Conservation (phyloP, 2,888 invertebrate species). For the Plebejus melissa region DNA sequence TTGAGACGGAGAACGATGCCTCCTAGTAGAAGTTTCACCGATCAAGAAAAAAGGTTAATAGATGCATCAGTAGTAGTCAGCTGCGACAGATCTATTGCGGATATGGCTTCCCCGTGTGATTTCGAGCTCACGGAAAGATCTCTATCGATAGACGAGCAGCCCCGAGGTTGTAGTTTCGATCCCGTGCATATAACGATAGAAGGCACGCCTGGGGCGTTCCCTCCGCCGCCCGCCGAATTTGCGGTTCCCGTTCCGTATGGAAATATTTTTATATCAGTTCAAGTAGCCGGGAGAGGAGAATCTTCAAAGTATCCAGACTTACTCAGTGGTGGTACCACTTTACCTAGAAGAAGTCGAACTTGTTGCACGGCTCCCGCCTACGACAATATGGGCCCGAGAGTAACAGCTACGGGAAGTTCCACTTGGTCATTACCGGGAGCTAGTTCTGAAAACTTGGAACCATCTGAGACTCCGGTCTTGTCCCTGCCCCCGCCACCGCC, state of each 20-base stretch:
- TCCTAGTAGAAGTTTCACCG: slow-evolving; percentile 85
- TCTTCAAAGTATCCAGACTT: slow-evolving; percentile 86
- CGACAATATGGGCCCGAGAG: slow-evolving; percentile 94
- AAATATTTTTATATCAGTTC: slow-evolving; percentile 92
- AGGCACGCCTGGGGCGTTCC: slow-evolving; percentile 71
- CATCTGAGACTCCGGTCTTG: slow-evolving; percentile 65
- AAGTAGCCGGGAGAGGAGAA: slow-evolving; percentile 79
- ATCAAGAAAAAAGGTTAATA: slow-evolving; percentile 91
- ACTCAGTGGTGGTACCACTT: slow-evolving; percentile 71
- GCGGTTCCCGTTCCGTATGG: slow-evolving; percentile 80
- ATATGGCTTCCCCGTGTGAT: slow-evolving; percentile 78
- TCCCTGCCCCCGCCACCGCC: slow-evolving; percentile 79
- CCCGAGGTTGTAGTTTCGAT: slow-evolving; percentile 73
- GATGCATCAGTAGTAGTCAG: slow-evolving; percentile 85
- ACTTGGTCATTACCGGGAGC: slow-evolving; percentile 88
- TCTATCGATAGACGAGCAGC: slow-evolving; percentile 57
- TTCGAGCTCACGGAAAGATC: slow-evolving; percentile 72
- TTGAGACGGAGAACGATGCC: slow-evolving; percentile 86
- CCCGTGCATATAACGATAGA: slow-evolving; percentile 82
- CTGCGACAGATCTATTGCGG: slow-evolving; percentile 83
- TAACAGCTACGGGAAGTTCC: slow-evolving; percentile 91
- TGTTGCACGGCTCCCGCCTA: slow-evolving; percentile 83
- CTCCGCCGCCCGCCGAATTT: slow-evolving; percentile 75
- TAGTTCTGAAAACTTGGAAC: slow-evolving; percentile 57
- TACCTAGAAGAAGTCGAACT: slow-evolving; percentile 71